Evolutionary conservation across 1,140 invertebrate species (phyloP), one percentile per base, ranked within the genome.

Genomic region (Branchinecta lindahli): DNA sequence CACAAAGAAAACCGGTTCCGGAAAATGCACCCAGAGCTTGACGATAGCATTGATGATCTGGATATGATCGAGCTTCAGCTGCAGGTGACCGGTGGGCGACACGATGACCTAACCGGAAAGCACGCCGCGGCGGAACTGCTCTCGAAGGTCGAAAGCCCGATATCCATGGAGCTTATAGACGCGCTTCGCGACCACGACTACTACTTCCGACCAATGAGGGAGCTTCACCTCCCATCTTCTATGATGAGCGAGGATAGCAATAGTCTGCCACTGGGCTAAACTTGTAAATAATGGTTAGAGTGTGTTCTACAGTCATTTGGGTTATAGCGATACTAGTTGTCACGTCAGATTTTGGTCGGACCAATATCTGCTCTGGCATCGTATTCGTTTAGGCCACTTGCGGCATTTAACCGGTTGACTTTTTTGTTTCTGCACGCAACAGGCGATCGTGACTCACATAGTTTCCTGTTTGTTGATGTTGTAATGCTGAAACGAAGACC

Each of bases 21-120:
- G 18, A 61, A 61, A 61, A 61, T 61, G 52, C 52, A 61, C 4
- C 52, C 12, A 12, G 52, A 61, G 18, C 52, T 61, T 15, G 52
- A 61, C 18, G 52, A 61, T 61, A 61, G 52, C 18, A 61, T 61
- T 61, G 52, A 61, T 61, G 52, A 20, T 15, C 18, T 61, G 1
- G 52, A 61, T 61, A 61, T 61, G 52, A 61, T 61, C 52, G 52
- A 61, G 18, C 52, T 61, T 20, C 52, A 61, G 52, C 52, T 61
- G 52, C 52, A 61, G 18, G 52, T 61, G 12, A 61, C 52, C 12
- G 52, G 52, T 6, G 12, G 12, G 12, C 52, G 52, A 15, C 52
- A 61, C 18, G 52, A 61, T 61, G 52, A 6, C 18, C 18, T 61
- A 6, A 61, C 52, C 6, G 12, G 12, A 61, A 61, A 61, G 18